Base-by-base conservation (phyloP, 2,113 vertebrate genomes). In the Heterotilapia buettikoferi region DNA sequence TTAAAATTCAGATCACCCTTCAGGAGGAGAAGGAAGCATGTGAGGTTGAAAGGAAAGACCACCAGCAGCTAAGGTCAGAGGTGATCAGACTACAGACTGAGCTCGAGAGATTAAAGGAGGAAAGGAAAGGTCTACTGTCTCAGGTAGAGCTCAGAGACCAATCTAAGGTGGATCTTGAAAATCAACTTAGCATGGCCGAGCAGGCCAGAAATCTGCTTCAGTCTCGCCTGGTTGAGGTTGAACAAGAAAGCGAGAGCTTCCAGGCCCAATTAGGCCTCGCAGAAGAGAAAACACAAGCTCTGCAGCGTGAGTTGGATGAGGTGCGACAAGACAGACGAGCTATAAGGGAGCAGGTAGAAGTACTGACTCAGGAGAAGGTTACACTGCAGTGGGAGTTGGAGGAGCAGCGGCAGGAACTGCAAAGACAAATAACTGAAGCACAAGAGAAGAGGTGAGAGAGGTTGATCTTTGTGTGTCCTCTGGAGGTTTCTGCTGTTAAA, bases 371-470 rank as follows among this genome's bases (percentile, higher is more conserved):
- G 84, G 94, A 97, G 89, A 92, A 97, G 84, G 94, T 94, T 5
- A 84, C 84, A 1, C 89, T 96, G 45, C 93, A 92, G 88, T 94
- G 94, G 94, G 94, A 96, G 90, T 78, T 97, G 84, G 95, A 96
- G 93, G 93, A 97, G 50, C 95, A 97, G 94, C 92, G 71, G 9
- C 92, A 92, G 66, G 87, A 96, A 6, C 92, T 97, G 13, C 93
- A 94, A 82, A 96, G 92, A 83, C 91, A 96, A 78, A 86, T 97
- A 0, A 86, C 93, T 79, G 90, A 95, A 56, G 93, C 91, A 7
- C 96, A 96, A 84, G 94, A 93, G 86, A 86, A 94, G 66, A 97
- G 96, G 98, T 98, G 87, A 95, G 53, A 59, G 11, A 6, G 4
- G n/a, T 1, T 33, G 24, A n/a, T n/a, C 43, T 81, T 61, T 36